phyloP scores from a whole-genome alignment of 2,888 invertebrate genomes.

The Arctia plantaginis region DNA sequence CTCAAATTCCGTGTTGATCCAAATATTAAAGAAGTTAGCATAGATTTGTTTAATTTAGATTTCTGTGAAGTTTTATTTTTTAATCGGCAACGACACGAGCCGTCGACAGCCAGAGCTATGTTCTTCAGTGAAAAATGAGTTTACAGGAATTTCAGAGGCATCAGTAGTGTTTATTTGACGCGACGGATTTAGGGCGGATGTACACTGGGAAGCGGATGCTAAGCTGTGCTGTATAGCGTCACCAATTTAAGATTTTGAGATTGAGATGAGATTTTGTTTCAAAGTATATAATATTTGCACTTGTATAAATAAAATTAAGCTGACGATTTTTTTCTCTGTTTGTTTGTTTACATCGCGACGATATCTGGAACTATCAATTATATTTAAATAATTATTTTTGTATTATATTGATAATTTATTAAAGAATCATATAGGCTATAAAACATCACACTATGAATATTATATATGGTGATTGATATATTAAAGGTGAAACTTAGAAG shows the following conservation, averaged over 20 bases:
- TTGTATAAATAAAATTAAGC: no score
- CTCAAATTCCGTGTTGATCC: conserved; percentile 36
- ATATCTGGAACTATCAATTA: neutral
- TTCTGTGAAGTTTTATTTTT: conserved; percentile 57
- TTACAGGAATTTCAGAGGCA: conserved; percentile 63
- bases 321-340: neutral
- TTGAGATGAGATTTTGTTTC: no score
- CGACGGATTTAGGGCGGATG: conserved; percentile 30
- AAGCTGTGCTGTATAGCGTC: conserved; percentile 19
- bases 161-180: conserved; percentile 35
- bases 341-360: no score
- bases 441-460: no score
- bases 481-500: no score
- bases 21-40: conserved; percentile 41
- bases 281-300: no score
- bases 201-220: conserved; percentile 24
- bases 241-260: neutral
- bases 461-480: no score
- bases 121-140: conserved; percentile 64
- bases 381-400: no score
- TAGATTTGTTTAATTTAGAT: conserved; percentile 36
- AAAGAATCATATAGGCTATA: no score
- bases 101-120: conserved; percentile 45
- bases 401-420: no score
- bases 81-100: conserved; percentile 47